Conservation (phyloP, 2,888 invertebrate species). For the Rosalia funebris region DNA sequence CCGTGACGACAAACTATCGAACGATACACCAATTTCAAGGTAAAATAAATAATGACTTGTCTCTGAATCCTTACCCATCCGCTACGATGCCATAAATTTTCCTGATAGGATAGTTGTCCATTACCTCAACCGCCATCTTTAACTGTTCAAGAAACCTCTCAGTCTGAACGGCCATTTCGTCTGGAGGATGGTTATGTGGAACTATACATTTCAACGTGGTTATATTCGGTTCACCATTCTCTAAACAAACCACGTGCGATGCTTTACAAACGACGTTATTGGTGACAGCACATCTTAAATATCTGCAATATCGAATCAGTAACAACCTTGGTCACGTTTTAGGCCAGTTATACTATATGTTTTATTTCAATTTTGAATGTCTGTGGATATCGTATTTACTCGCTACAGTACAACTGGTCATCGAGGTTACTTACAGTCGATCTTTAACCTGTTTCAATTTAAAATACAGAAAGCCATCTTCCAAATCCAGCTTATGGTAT, state of each 20-base stretch:
- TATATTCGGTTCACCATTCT: background rate
- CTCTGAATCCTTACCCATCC: constrained; percentile 28
- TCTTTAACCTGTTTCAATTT: constrained; percentile 14
- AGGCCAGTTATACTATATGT: too few relatives aligned
- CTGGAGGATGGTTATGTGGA: constrained; percentile 29
- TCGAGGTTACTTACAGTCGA: constrained; percentile 3
- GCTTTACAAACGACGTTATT: constrained; percentile 31
- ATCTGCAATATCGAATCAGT: constrained; percentile 25
- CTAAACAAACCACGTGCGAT: constrained; percentile 23
- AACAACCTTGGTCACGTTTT: too few relatives aligned
- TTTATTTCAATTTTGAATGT: too few relatives aligned
- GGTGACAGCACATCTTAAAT: constrained; percentile 28
- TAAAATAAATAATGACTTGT: too few relatives aligned
- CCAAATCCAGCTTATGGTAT: constrained; percentile 2
- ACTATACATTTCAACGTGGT: constrained; percentile 20
- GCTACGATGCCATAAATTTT: constrained; percentile 29
- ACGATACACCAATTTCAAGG: too few relatives aligned
- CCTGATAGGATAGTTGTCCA: constrained; percentile 24
- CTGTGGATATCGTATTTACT: too few relatives aligned
- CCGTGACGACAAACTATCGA: too few relatives aligned
- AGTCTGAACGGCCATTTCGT: constrained; percentile 24
- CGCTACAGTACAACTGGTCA: too few relatives aligned
- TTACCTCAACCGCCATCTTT: constrained; percentile 22
- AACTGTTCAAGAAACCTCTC: constrained; percentile 25
- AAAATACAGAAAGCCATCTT: constrained; percentile 16